These are phyloP conservation scores for Corynorhinus townsendii DNA, from an alignment of 2,113 vertebrate genomes.

Conservation along the genomic window DNA sequence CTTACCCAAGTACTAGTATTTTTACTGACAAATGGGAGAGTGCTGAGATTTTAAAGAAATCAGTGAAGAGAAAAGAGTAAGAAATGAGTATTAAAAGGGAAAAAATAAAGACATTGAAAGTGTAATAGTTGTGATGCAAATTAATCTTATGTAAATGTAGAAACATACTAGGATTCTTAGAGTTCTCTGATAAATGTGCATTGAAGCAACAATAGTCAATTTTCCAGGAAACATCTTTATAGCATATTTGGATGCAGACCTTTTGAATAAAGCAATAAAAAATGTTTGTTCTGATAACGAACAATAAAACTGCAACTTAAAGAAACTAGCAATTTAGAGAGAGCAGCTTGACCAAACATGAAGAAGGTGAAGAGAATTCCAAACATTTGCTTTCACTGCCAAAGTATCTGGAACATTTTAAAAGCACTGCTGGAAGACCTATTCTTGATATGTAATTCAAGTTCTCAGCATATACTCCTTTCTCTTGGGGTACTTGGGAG, in stretches of 20 bases:
- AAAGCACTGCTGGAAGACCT: neutral
- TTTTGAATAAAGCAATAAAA: slow-evolving; percentile 66
- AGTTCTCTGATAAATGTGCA: slow-evolving; percentile 48
- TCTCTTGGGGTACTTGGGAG: neutral
- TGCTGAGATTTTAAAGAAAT: neutral
- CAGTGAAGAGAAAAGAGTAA: neutral
- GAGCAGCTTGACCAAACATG: slow-evolving; percentile 36
- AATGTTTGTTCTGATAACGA: slow-evolving; percentile 58
- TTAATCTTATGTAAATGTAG: slow-evolving; percentile 44
- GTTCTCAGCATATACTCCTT: neutral
- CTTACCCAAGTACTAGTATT: neutral
- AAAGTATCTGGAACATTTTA: neutral
- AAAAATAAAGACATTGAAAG: neutral
- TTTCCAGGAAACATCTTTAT: slow-evolving; percentile 48
- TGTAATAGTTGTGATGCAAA: slow-evolving; percentile 20
- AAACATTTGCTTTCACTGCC: neutral
- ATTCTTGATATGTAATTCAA: neutral
- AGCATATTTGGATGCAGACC: slow-evolving; percentile 36
- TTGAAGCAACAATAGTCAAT: slow-evolving; percentile 65
- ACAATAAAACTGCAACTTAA: slow-evolving; percentile 13
- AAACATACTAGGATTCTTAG: slow-evolving; percentile 11
- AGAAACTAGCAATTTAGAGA: slow-evolving; percentile 33
- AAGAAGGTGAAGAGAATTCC: neutral
- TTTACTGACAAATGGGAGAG: neutral
- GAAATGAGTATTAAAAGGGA: neutral